Conservation (phyloP, 2,888 invertebrate species). For the Andrena praecox region DNA sequence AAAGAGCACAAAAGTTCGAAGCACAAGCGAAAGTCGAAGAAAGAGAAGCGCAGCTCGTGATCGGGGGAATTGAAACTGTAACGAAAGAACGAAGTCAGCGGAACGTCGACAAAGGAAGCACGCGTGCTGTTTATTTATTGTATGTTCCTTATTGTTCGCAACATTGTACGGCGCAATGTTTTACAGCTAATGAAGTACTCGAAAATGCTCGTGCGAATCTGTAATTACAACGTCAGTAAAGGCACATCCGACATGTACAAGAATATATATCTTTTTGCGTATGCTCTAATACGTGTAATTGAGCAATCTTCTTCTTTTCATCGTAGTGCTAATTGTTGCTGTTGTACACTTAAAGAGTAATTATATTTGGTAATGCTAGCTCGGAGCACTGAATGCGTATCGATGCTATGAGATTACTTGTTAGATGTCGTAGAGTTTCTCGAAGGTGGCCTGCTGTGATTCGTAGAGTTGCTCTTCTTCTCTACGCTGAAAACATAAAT, state of each 20-base stretch:
- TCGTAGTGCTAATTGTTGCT: conserved; percentile 33
- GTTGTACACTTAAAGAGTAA: conserved; percentile 33
- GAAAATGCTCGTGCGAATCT: conserved; percentile 38
- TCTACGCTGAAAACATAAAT: conserved; percentile 74
- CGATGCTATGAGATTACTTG: conserved; percentile 55
- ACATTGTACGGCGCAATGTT: conserved; percentile 3
- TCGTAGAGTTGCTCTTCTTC: conserved; percentile 76
- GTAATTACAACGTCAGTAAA: conserved; percentile 33
- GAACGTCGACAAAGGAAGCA: conserved; percentile 2
- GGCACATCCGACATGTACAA: conserved; percentile 40
- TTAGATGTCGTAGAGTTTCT: conserved; percentile 79
- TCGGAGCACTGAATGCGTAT: neutral
- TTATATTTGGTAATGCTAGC: conserved; percentile 9
- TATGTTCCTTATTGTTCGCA: conserved; percentile 22
- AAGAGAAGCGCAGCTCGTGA: conserved; percentile 70
- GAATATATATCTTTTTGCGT: conserved; percentile 37
- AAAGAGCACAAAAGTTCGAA: conserved; percentile 76
- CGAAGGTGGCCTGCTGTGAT: conserved; percentile 80
- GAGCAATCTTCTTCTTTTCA: conserved; percentile 54
- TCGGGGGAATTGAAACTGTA: conserved; percentile 17
- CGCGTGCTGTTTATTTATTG: conserved; percentile 39
- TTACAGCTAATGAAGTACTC: conserved; percentile 31
- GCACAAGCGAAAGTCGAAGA: conserved; percentile 80
- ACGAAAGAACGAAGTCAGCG: conserved; percentile 7
- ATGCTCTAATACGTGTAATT: conserved; percentile 43